phyloP scores from a whole-genome alignment of 2,113 vertebrate genomes.

The Cyprinodon tularosa region DNA sequence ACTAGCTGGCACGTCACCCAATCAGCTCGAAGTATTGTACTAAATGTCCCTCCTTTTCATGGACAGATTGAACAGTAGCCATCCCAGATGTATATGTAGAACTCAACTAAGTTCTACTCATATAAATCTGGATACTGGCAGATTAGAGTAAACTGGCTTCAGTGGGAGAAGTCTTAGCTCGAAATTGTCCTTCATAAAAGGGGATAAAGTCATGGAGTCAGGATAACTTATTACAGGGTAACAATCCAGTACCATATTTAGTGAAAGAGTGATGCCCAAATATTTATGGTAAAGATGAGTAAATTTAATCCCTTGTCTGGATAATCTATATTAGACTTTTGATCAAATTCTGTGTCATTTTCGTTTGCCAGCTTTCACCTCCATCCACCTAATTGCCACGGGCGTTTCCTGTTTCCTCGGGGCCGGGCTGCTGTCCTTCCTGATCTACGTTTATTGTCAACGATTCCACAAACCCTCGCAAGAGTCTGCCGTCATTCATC shows the following conservation, averaged over 20 bases:
- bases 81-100: too few species aligned
- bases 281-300: background rate
- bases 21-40: too few species aligned
- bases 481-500: slow-evolving; percentile 95
- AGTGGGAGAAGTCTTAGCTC: background rate
- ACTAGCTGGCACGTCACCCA: too few species aligned
- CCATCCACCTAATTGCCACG: slow-evolving; percentile 95
- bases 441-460: slow-evolving; percentile 93
- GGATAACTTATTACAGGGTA: background rate
- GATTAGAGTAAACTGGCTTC: background rate
- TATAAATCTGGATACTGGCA: too few species aligned
- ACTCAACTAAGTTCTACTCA: too few species aligned
- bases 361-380: slow-evolving; percentile 85
- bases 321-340: background rate
- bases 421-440: slow-evolving; percentile 93
- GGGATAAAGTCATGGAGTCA: background rate
- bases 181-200: background rate
- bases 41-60: too few species aligned
- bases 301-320: background rate
- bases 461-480: slow-evolving; percentile 94
- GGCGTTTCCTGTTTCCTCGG: slow-evolving; percentile 96
- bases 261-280: background rate
- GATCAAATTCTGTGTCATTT: background rate
- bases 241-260: background rate
- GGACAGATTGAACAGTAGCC: too few species aligned